phyloP scores from a whole-genome alignment of 2,113 vertebrate genomes.

The Prochilodus magdalenae region DNA sequence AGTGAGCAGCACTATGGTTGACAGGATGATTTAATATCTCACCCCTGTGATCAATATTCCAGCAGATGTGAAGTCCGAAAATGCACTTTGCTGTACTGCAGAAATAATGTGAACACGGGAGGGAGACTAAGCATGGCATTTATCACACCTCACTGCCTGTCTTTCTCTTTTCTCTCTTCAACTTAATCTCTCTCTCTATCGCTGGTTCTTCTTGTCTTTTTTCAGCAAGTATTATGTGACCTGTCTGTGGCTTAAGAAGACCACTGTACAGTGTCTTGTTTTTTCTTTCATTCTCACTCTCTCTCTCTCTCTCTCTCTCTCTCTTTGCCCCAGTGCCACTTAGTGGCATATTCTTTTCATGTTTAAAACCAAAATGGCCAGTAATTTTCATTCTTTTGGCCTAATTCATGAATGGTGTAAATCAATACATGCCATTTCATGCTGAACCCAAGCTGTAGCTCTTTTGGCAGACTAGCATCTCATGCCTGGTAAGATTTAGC shows the following conservation, averaged over 20 bases:
- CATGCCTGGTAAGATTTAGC: too few relatives aligned
- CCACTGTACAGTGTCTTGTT: too few relatives aligned
- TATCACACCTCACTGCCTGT: constrained; percentile 51
- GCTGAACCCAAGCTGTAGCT: too few relatives aligned
- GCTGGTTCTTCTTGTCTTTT: background rate
- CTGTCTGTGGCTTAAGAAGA: background rate
- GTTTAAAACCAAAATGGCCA: too few relatives aligned
- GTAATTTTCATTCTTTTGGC: too few relatives aligned
- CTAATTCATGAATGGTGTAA: too few relatives aligned
- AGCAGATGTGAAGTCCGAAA: constrained; percentile 63
- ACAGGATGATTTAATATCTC: constrained; percentile 66
- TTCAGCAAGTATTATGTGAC: background rate
- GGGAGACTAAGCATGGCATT: constrained; percentile 57
- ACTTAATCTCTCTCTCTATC: background rate
- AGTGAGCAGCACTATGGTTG: constrained; percentile 49
- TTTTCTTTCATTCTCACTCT: too few relatives aligned
- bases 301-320: too few relatives aligned
- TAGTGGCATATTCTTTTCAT: too few relatives aligned
- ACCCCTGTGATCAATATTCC: constrained; percentile 66
- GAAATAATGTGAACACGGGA: constrained; percentile 64
- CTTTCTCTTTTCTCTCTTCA: background rate
- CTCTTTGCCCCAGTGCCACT: too few relatives aligned
- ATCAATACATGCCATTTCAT: too few relatives aligned
- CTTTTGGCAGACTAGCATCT: too few relatives aligned
- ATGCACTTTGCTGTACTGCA: constrained; percentile 41